phyloP scores from a whole-genome alignment of 53 echinoderm and acorn worm genomes.

The Paracentrotus lividus region DNA sequence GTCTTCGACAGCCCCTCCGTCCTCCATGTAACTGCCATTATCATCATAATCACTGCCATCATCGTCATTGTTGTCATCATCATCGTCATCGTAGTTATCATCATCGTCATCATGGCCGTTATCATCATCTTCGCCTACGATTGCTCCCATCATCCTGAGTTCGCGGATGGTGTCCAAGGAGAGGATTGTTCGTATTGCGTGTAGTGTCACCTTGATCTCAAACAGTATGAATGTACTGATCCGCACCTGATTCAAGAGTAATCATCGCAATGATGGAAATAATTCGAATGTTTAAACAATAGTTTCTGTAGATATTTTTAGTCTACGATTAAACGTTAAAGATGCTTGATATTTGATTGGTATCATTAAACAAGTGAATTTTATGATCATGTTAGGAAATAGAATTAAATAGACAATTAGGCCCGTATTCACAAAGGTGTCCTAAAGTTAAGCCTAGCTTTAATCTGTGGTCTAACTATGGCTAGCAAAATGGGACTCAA shows the following conservation, averaged over 20 bases:
- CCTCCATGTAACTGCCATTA: no score
- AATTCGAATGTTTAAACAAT: background rate
- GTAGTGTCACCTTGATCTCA: constrained; percentile 1
- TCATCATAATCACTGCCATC: background rate
- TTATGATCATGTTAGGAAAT: no score
- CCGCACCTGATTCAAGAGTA: background rate
- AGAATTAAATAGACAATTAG: no score
- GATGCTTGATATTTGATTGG: no score
- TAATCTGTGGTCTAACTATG: no score
- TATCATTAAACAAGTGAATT: no score
- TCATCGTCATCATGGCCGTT: background rate
- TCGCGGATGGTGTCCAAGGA: background rate
- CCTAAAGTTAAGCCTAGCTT: no score
- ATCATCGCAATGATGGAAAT: no score
- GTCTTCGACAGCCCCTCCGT: background rate
- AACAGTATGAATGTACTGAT: constrained; percentile 9
- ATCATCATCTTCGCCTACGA: background rate
- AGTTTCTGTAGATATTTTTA: no score
- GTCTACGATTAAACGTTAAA: no score
- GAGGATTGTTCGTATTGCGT: background rate
- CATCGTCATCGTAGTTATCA: background rate
- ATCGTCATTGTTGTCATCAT: background rate
- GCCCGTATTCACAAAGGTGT: no score
- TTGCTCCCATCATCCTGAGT: background rate
- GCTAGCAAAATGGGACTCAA: no score